A percentile compares a stretch with the other conserved stretches of the same genome.
Evolutionary conservation across 2,888 invertebrate species (phyloP).

Genomic region (Scotopteryx bipunctaria): DNA sequence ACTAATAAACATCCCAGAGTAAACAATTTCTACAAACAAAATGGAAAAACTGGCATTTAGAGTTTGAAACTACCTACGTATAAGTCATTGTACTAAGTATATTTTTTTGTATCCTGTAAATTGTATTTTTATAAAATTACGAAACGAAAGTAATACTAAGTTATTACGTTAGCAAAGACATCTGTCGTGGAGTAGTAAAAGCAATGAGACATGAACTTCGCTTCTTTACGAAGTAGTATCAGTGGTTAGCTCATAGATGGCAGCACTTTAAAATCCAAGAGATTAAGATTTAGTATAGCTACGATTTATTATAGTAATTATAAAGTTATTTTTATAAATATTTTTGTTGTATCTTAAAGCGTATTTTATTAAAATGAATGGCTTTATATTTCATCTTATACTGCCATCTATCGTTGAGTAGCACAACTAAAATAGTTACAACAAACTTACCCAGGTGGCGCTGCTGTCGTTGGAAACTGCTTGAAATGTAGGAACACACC

Average conservation of each 20-base stretch:
- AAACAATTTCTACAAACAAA: constrained; percentile 10
- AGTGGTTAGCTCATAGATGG: constrained; percentile 22
- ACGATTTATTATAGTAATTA: too few species aligned
- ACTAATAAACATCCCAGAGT: not conserved
- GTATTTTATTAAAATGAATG: too few species aligned
- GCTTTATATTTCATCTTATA: not conserved
- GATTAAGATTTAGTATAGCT: not conserved
- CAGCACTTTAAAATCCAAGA: not conserved
- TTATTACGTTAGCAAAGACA: constrained; percentile 19
- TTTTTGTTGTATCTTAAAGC: too few species aligned
- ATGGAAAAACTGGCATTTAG: too few species aligned
- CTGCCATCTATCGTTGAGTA: constrained; percentile 48
- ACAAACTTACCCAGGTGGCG: constrained; percentile 86
- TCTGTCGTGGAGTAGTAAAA: constrained; percentile 26
- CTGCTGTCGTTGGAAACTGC: constrained; percentile 85
- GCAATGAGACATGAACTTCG: not conserved
- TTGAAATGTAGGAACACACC: constrained; percentile 87
- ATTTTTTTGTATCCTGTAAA: too few species aligned
- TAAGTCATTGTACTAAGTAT: too few species aligned
- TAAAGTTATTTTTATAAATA: too few species aligned
- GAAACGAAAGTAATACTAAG: not conserved
- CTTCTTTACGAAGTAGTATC: not conserved
- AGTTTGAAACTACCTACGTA: too few species aligned
- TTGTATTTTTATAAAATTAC: too few species aligned
- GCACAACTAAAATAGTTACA: constrained; percentile 35